Base-by-base conservation (phyloP, 2,797 vertebrate species). In the Gadopsis bispinosus region DNA sequence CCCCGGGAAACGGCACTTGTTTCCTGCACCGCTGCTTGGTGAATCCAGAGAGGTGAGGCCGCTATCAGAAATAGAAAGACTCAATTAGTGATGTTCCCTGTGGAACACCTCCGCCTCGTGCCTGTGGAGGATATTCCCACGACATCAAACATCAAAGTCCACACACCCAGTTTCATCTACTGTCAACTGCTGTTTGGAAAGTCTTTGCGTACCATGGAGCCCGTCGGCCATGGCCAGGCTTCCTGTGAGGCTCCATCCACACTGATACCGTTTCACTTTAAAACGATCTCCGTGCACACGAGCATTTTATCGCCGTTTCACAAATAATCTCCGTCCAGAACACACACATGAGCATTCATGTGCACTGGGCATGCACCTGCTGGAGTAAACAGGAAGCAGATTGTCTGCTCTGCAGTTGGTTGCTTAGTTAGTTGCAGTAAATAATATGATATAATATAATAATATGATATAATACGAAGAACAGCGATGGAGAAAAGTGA, bases 31-130 rank as follows among this genome's bases (percentile, higher is more conserved):
- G 79, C 63, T 69, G 73, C 76, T 78, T 37, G 3, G 50, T 67
- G 68, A 86, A 88, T 87, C 79, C 76, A 64, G 81, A 68, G 86
- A 90, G 88, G 86, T 89, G 88, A 92, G 72, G 83, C 71, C 6
- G 60, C 39, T 77, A 83, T 90, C 91, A 90, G 73, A 93, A 92
- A 93, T 93, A 93, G 94, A 92, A 91, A 87, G 75, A 81, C 89
- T 93, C 89, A 93, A 93, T 93, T 92, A 93, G 70, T 63, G 82
- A 81, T 84, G 79, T 84, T 89, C 91, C 86, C 88, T 1, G 33
- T 50, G 88, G 91, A 88, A 53, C 68, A 76, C 55, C 87, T 77
- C 71, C 6, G 76, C 90, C 75, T 85, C 11, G 14, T 80, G 84
- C 87, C 85, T 83, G 75, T 84, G 73, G 85, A 91, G 86, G 83